A percentile compares a stretch with the other conserved stretches of the same genome.
Evolutionary conservation across 2,888 invertebrate species (phyloP).

Genomic region (Netelia fuscicornis): DNA sequence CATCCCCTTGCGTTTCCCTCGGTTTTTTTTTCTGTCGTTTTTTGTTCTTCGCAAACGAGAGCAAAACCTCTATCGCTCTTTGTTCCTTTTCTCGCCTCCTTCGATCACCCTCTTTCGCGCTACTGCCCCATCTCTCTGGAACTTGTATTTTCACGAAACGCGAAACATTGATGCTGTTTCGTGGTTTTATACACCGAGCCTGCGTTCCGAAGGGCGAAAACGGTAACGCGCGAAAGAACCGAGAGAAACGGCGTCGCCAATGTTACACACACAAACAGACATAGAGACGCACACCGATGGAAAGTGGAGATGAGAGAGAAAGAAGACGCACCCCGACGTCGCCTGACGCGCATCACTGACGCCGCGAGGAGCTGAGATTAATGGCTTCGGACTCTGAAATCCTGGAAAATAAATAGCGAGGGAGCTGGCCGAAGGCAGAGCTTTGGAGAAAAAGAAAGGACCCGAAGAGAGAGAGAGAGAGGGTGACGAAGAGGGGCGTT

Average conservation of each 20-base stretch:
- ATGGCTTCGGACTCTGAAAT: constrained; percentile 84
- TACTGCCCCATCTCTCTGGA: background rate
- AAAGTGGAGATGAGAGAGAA: constrained; percentile 10
- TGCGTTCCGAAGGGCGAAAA: constrained; percentile 74
- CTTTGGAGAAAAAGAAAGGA: constrained; percentile 49
- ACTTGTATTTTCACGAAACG: constrained; percentile 37
- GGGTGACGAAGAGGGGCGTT: constrained; percentile 67
- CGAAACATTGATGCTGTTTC: constrained; percentile 34
- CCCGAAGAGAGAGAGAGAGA: constrained; percentile 25
- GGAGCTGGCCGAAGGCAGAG: constrained; percentile 73
- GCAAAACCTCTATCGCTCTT: constrained; percentile 51
- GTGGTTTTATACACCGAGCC: constrained; percentile 61
- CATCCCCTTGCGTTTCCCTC: constrained; percentile 45
- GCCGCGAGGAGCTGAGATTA: constrained; percentile 82
- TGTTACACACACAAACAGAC: background rate
- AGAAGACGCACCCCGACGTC: constrained; percentile 80
- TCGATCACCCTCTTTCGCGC: constrained; percentile 65
- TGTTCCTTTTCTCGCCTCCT: constrained; percentile 66
- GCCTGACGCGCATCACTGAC: constrained; percentile 84
- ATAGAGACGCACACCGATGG: background rate
- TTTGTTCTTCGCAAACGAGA: background rate
- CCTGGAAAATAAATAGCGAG: constrained; percentile 84
- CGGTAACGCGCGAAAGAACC: constrained; percentile 47
- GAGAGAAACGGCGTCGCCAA: background rate
- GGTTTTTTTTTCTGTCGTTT: constrained; percentile 40